A percentile compares a stretch with the other conserved stretches of the same genome.
Conservation (phyloP, 2,113 vertebrate genomes). For the Phalacrocorax carbo region DNA sequence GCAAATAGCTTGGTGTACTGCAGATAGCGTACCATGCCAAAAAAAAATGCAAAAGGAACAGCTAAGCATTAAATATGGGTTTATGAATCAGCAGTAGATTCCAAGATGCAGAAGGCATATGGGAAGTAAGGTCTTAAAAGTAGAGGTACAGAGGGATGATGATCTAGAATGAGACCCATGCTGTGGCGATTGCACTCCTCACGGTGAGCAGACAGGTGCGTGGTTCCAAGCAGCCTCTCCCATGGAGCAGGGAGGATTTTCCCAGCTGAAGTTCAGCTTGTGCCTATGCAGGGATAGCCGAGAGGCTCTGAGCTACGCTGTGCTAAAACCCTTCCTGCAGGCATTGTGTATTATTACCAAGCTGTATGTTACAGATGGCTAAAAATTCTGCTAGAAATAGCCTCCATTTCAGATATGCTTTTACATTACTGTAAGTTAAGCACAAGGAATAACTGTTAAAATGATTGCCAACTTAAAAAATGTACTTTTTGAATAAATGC, state of each 20-base stretch:
- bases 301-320: rapidly evolving
- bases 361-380: not conserved
- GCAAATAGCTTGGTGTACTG: not conserved
- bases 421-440: not conserved
- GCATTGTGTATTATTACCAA: not conserved
- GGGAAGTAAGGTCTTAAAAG: not conserved
- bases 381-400: not conserved
- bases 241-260: not conserved
- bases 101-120: not conserved
- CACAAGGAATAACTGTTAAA: not conserved
- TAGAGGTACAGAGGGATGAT: not conserved
- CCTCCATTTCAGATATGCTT: not conserved
- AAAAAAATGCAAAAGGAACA: not conserved
- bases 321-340: not conserved
- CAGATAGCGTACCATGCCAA: not conserved
- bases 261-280: not conserved
- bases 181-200: rapidly evolving
- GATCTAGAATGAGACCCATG: not conserved
- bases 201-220: not conserved
- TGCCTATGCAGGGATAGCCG: not conserved
- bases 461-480: not conserved
- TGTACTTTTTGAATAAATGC: not conserved
- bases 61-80: not conserved
- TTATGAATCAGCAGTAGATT: not conserved
- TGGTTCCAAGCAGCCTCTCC: not conserved